Conservation (phyloP, 1,140 invertebrate species). For the Andrena cerasifolii region DNA sequence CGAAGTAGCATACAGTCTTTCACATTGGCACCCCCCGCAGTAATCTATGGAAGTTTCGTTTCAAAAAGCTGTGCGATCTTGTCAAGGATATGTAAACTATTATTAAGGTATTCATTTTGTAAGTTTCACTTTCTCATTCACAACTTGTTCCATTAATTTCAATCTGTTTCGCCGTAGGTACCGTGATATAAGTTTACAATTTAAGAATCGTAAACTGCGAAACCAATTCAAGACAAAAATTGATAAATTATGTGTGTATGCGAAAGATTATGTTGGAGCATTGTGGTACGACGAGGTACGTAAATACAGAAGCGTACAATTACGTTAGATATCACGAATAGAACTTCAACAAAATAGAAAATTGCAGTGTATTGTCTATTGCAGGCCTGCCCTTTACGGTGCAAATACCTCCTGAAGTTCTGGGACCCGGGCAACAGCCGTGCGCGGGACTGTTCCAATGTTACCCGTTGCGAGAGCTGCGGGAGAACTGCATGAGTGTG, state of each 20-base stretch:
- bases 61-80: constrained; percentile 66
- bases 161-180: constrained; percentile 54
- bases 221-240: constrained; percentile 37
- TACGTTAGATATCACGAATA: neutral
- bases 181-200: constrained; percentile 38
- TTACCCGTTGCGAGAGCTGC: no score
- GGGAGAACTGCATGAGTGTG: no score
- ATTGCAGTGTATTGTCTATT: no score
- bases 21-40: constrained; percentile 69
- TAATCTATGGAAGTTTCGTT: constrained; percentile 75
- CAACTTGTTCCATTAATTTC: constrained; percentile 23
- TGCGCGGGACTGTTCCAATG: no score
- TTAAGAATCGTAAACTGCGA: constrained; percentile 32
- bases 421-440: no score
- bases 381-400: no score
- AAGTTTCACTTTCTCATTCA: neutral
- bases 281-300: constrained; percentile 68
- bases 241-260: constrained; percentile 57
- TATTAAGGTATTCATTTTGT: constrained; percentile 63
- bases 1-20: constrained; percentile 55
- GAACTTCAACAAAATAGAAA: no score
- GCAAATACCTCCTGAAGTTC: no score
- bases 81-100: constrained; percentile 72
- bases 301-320: constrained; percentile 7
- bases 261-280: constrained; percentile 59